Evolutionary conservation across 2,113 vertebrate species (phyloP).

Genomic region (Montifringilla adamsi): DNA sequence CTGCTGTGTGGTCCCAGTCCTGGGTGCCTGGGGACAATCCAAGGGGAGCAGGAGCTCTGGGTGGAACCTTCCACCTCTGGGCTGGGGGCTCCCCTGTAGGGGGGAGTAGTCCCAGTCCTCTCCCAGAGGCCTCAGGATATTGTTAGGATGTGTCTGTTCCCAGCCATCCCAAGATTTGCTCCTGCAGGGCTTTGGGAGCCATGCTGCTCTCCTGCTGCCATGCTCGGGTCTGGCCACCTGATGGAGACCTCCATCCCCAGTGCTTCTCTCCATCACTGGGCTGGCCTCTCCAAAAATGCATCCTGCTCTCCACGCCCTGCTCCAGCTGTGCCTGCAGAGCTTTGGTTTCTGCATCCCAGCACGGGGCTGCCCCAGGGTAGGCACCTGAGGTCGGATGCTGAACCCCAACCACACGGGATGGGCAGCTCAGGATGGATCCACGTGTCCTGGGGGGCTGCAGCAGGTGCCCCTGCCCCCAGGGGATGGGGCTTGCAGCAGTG

Average conservation of each 20-base stretch:
- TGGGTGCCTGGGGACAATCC: background rate
- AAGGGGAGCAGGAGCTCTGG: background rate
- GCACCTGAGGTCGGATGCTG: background rate
- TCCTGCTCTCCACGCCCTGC: background rate
- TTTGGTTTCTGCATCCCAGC: background rate
- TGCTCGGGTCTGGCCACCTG: conserved; percentile 26
- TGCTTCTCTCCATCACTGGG: background rate
- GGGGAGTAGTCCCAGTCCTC: background rate
- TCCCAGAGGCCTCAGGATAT: background rate
- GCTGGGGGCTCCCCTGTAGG: background rate
- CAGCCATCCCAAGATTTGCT: background rate
- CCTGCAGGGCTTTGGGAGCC: background rate
- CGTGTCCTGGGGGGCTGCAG: accelerated
- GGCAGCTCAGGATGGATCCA: background rate
- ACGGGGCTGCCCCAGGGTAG: background rate
- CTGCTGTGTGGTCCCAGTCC: background rate
- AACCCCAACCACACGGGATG: accelerated
- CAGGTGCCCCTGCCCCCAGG: background rate
- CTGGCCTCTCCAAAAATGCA: background rate
- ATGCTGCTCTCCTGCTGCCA: background rate
- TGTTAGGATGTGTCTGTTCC: background rate
- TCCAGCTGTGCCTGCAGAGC: background rate
- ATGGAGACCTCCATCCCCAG: conserved; percentile 51
- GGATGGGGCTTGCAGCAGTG: background rate
- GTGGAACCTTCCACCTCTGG: background rate